phyloP scores from a whole-genome alignment of 2,113 vertebrate genomes.

The Nyctereutes procyonoides region DNA sequence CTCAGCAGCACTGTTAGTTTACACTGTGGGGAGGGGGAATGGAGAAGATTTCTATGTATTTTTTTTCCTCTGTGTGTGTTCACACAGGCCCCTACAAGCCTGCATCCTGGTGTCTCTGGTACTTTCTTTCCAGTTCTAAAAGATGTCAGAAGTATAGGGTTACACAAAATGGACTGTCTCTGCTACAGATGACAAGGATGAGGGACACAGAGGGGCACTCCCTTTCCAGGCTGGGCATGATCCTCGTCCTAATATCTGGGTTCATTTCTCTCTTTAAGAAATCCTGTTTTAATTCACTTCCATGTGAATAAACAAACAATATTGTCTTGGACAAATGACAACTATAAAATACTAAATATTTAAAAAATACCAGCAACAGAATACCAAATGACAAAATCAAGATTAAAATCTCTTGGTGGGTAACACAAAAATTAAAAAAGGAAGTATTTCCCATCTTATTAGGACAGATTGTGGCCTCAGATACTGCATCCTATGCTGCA shows the following conservation, averaged over 20 bases:
- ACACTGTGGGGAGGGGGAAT: not conserved
- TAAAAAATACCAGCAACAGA: not conserved
- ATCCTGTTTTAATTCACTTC: conserved; percentile 1
- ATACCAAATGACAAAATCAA: conserved; percentile 19
- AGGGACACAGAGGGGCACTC: not conserved
- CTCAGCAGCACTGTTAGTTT: not conserved
- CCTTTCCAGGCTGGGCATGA: not conserved
- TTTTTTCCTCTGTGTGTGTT: not conserved
- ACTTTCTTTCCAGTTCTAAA: conserved; percentile 22
- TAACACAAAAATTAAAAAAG: not conserved
- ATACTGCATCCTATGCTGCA: not conserved
- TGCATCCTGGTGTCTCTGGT: not conserved
- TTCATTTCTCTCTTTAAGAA: not conserved
- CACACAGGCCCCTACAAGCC: not conserved
- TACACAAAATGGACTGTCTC: not conserved
- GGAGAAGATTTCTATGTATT: not conserved
- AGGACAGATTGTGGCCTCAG: not conserved
- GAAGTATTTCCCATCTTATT: not conserved
- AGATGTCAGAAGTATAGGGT: not conserved
- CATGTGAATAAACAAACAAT: not conserved
- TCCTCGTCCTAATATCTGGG: not conserved
- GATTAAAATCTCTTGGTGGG: not conserved
- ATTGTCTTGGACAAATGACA: conserved; percentile 34
- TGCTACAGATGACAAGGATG: not conserved
- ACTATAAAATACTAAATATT: not conserved